Conservation (phyloP, 2,888 invertebrate species). For the Cephonodes hylas region DNA sequence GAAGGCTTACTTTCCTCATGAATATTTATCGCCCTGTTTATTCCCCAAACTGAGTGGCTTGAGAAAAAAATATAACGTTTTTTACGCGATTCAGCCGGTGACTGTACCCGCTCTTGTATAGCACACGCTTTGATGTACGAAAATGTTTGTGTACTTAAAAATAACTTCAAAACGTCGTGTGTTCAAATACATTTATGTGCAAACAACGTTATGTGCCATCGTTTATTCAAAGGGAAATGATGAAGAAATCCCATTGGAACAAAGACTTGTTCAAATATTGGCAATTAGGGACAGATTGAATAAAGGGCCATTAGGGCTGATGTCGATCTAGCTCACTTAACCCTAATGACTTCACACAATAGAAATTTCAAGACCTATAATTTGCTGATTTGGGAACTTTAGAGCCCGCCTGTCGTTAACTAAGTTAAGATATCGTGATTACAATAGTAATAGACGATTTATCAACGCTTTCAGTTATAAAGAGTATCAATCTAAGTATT, state of each 20-base stretch:
- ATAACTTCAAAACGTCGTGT: slow-evolving; percentile 8
- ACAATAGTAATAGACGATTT: background rate
- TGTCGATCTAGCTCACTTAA: background rate
- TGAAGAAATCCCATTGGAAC: no score
- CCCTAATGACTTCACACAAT: background rate
- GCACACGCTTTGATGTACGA: slow-evolving; percentile 31
- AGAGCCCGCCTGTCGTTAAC: background rate
- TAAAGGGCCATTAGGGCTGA: background rate
- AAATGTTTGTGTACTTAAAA: slow-evolving; percentile 25
- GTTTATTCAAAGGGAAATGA: no score
- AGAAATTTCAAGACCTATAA: background rate
- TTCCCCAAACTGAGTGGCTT: slow-evolving; percentile 49
- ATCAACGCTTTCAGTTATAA: no score
- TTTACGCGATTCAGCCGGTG: slow-evolving; percentile 40
- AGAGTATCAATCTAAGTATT: no score
- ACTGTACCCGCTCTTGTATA: slow-evolving; percentile 29
- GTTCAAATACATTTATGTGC: slow-evolving; percentile 23
- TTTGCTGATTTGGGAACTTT: background rate
- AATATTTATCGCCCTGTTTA: slow-evolving; percentile 72
- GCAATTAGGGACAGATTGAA: background rate
- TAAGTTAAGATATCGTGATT: background rate
- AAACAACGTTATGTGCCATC: background rate
- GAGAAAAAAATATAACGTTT: slow-evolving; percentile 49
- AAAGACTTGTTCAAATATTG: background rate
- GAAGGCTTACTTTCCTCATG: slow-evolving; percentile 72